Base-by-base conservation (phyloP, 2,888 invertebrate genomes). In the Diploptera punctata region DNA sequence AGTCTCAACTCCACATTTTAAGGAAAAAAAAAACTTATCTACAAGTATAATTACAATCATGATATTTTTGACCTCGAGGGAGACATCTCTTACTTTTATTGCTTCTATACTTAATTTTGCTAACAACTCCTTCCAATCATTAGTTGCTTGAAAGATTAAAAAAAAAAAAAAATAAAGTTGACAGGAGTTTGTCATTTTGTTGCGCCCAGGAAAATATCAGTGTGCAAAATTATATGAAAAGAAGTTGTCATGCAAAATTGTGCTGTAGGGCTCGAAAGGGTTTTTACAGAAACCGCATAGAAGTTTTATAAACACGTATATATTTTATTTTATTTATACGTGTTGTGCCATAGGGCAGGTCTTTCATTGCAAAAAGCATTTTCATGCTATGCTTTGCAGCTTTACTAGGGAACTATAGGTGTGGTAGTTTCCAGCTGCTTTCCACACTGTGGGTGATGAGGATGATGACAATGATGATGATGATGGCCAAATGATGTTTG, bases 41-140 rank as follows among this genome's bases (percentile, higher is more conserved):
- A 52, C 52, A 52, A 52, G 19, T 52, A 52, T 52, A 52, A 52
- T 52, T 52, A 2, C 13, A 24, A 52, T 24, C 52, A 52, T 52
- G 52, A 52, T 24, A 52, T 2, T 52, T 13, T 52, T 21, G 24
- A 13, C 24, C 52, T 16, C 0, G 21, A 52, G 52, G 9, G 24
- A 52, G 52, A 24, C 24, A 2, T 52, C 21, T 52, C 24, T 52
- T 16, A 24, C 2, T 49, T 49, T 49, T 49, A 49, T 49, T 18
- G 49, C 49, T 19, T 4, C n/a, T 19, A 18, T 5, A 1, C 10
- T 9, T 24, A 52, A 24, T 52, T 52, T 9, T 21, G 2, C 9
- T 24, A 24, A 24, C 52, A 52, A 18, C 19, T 7, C 52, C n/a
- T n/a, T 52, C 24, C 9, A 13, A 21, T 24, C 3, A 1, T 16